A percentile compares a stretch with the other conserved stretches of the same genome.
These are phyloP conservation scores for Palythoa grandiflora DNA, from an alignment of 92 coral and sea anemone species.

Conservation along the genomic window DNA sequence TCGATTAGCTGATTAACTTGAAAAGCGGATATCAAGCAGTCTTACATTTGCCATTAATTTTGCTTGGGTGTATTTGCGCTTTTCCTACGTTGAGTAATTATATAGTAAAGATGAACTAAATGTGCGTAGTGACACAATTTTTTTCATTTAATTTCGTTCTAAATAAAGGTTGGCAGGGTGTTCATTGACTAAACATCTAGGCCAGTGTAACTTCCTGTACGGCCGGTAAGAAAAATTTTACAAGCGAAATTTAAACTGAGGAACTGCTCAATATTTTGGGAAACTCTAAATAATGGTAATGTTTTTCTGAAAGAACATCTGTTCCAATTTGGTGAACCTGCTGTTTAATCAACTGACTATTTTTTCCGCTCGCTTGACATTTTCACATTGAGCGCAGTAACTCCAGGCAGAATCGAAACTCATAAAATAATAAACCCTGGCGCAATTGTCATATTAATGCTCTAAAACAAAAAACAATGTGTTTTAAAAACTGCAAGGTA, in stretches of 20 bases:
- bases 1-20: not conserved
- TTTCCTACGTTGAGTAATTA: not conserved
- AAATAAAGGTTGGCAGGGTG: too few species aligned
- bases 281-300: not conserved
- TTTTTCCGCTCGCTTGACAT: conserved; percentile 1
- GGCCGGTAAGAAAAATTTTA: not conserved
- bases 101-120: not conserved
- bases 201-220: too few species aligned
- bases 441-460: not conserved
- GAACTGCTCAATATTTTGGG: not conserved
- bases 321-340: not conserved
- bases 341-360: not conserved
- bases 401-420: too few species aligned
- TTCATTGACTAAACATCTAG: too few species aligned
- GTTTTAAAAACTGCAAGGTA: too few species aligned
- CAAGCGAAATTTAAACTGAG: not conserved
- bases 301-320: not conserved
- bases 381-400: not conserved
- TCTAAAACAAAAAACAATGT: too few species aligned
- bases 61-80: not conserved
- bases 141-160: too few species aligned
- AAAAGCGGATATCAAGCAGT: not conserved
- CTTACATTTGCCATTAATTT: not conserved
- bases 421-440: not conserved
- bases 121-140: too few species aligned